Base-by-base conservation (phyloP, 2,113 vertebrate genomes). In the Pontoporia blainvillei region DNA sequence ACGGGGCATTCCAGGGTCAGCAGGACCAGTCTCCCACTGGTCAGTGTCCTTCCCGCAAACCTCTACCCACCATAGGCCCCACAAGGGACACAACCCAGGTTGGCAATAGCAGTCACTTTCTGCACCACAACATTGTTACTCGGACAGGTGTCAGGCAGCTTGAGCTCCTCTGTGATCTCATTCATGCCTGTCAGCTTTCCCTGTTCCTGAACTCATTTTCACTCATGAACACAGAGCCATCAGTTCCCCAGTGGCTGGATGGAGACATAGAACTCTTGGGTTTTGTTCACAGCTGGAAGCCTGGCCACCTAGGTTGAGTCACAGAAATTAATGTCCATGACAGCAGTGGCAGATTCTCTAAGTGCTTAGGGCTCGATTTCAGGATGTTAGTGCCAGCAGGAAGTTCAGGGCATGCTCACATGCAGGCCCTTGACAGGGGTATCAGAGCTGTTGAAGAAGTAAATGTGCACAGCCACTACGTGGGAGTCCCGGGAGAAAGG, bases 141-240 rank as follows among this genome's bases (percentile, higher is more conserved):
- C 92, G 95, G 98, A 96, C 99, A 99, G 69, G 98, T 98, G 6
- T 97, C 98, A 0, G 98, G 98, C 96, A 99, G 98, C 0, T 41
- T 98, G 90, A 99, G 96, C 97, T 99, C 99, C 98, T 99, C 99
- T 0, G 99, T 98, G 98, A 99, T 99, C 98, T 99, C 99, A 0
- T 99, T 99, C 99, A 99, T 99, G 25, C 99, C 99, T 29, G 98
- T 99, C 96, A 99, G 98, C 98, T 99, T 99, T 97, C 99, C 99
- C 98, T 99, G 99, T 81, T 99, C 99, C 94, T 99, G 98, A 99
- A 99, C 96, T 99, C 99, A 0, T 99, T 99, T 97, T 99, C 99
- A 0, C 99, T 99, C 98, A 99, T 98, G 98, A 99, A 99, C 79
- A 99, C 72, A 0, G 99, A 44, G 98, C 99, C 99, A 99, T 99